Evolutionary conservation across 2,113 vertebrate species (phyloP).

Genomic region (Mastomys natalensis): DNA sequence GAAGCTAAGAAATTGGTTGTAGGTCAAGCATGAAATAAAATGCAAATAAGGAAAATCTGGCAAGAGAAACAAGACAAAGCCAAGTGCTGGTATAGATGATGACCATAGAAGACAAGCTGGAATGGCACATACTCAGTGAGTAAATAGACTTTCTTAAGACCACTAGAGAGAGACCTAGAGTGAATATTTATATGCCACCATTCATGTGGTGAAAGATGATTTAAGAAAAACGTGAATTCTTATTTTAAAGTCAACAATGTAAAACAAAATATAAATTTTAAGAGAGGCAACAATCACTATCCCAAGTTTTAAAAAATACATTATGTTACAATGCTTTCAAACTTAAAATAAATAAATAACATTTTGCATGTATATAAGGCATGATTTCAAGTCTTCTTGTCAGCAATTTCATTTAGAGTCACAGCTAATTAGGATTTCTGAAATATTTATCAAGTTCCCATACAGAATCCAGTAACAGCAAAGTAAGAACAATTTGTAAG

Average conservation of each 20-base stretch:
- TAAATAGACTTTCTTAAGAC: constrained; percentile 10
- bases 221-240: constrained; percentile 37
- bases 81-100: constrained; percentile 17
- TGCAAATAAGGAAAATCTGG: constrained; percentile 6
- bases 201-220: background rate
- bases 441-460: constrained; percentile 45
- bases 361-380: constrained; percentile 38
- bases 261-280: constrained; percentile 42
- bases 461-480: constrained; percentile 63
- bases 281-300: constrained; percentile 61
- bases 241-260: constrained; percentile 34
- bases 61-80: constrained; percentile 30
- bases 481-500: constrained; percentile 62
- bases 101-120: background rate
- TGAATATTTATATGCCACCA: constrained; percentile 49
- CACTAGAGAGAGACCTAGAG: constrained; percentile 7
- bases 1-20: constrained; percentile 54
- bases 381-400: constrained; percentile 53
- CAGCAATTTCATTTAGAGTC: constrained; percentile 47
- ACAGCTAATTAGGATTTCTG: constrained; percentile 47
- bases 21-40: constrained; percentile 55
- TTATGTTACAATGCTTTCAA: constrained; percentile 69
- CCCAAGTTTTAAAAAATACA: constrained; percentile 57
- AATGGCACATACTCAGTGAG: background rate
- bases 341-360: constrained; percentile 40